Conservation (phyloP, 2,113 vertebrate species). For the Centrocercus urophasianus region DNA sequence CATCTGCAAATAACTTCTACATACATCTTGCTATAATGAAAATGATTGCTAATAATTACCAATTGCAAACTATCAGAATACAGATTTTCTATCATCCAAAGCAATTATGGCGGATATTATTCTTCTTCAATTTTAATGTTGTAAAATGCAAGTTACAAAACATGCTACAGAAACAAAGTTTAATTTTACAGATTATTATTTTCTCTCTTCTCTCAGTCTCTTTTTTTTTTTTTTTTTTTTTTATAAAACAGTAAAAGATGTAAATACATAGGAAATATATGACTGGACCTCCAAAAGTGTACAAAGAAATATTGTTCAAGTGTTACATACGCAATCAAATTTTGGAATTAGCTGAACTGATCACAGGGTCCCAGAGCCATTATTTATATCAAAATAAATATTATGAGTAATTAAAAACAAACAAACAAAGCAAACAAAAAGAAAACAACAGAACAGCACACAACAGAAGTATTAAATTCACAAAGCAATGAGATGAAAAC, state of each 20-base stretch:
- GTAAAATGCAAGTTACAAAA: background rate
- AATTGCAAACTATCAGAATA: background rate
- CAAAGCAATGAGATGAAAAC: background rate
- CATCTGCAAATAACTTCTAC: background rate
- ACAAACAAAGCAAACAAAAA: background rate
- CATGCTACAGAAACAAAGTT: background rate
- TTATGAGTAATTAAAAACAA: background rate
- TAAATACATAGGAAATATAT: background rate
- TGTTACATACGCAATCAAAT: background rate
- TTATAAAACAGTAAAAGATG: background rate
- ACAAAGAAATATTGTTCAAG: background rate
- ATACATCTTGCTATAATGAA: background rate
- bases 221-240: background rate
- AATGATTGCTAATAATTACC: slow-evolving; percentile 6
- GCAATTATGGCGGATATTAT: background rate
- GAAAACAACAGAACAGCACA: background rate
- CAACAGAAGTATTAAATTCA: background rate
- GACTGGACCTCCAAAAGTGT: background rate
- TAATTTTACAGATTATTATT: background rate
- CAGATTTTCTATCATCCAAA: background rate
- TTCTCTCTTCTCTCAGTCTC: background rate
- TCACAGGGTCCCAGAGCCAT: background rate
- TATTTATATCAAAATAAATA: background rate
- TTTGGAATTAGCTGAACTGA: background rate
- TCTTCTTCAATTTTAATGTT: slow-evolving; percentile 2